Conservation (phyloP, 2,888 invertebrate species). For the Polydesmus complanatus region DNA sequence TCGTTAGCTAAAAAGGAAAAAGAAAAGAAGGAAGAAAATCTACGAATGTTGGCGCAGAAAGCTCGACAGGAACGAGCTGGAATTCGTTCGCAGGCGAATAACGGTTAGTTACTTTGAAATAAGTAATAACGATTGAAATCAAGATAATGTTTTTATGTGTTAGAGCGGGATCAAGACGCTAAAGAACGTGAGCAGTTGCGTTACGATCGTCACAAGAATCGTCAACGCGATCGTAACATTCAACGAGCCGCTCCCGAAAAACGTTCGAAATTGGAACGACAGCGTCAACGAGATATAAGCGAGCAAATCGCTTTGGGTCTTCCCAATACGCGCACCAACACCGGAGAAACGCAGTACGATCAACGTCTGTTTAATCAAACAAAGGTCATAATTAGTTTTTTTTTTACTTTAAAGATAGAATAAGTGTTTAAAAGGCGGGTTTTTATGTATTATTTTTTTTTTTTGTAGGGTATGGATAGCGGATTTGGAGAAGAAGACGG, state of each 20-base stretch:
- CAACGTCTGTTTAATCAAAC: slow-evolving; percentile 87
- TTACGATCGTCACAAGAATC: slow-evolving; percentile 75
- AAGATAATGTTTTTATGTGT: neutral
- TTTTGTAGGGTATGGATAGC: slow-evolving; percentile 56
- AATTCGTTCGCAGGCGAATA: slow-evolving; percentile 38
- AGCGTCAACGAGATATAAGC: slow-evolving; percentile 90
- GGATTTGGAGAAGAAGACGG: slow-evolving; percentile 95
- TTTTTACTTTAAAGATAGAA: neutral
- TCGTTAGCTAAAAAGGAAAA: slow-evolving; percentile 95
- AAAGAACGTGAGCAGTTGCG: slow-evolving; percentile 73
- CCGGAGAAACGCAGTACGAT: slow-evolving; percentile 78
- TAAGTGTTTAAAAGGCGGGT: neutral
- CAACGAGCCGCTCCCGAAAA: slow-evolving; percentile 90
- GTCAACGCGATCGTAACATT: slow-evolving; percentile 83
- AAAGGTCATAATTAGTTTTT: slow-evolving; percentile 33
- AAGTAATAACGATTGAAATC: neutral
- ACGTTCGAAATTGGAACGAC: slow-evolving; percentile 63
- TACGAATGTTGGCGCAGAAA: slow-evolving; percentile 82
- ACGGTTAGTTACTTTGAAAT: slow-evolving; percentile 9
- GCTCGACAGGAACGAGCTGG: slow-evolving; percentile 93
- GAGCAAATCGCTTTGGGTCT: slow-evolving; percentile 96
- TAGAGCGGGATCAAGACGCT: slow-evolving; percentile 51
- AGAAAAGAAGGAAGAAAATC: slow-evolving; percentile 90
- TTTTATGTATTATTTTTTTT: slow-evolving; percentile 1
- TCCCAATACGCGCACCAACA: slow-evolving; percentile 58